Percentiles rank a stretch among this genome's conserved stretches.
Conservation (phyloP, 23 tunicate genomes). For the Corella eumyota region DNA sequence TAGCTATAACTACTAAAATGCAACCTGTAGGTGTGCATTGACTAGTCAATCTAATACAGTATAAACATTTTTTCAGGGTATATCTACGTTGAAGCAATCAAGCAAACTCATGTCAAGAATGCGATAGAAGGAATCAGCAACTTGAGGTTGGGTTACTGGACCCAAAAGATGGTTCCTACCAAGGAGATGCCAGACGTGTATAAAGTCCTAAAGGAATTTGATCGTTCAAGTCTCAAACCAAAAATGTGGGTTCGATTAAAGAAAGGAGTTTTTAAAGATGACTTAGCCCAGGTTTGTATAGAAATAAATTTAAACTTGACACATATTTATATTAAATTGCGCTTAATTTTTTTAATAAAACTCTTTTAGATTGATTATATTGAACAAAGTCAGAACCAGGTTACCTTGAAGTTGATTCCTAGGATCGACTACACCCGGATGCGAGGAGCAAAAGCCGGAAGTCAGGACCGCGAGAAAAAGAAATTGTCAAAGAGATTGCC, state of each 20-base stretch:
- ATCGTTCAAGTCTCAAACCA: slow-evolving; percentile 43
- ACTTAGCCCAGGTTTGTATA: slow-evolving; percentile 77
- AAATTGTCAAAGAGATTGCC: slow-evolving; percentile 66
- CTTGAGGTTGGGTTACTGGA: slow-evolving; percentile 69
- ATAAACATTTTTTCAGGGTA: slow-evolving; percentile 53
- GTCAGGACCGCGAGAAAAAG: slow-evolving; percentile 39
- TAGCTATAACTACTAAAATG: too few relatives aligned
- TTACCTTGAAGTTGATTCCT: slow-evolving; percentile 77
- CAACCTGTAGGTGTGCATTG: too few relatives aligned
- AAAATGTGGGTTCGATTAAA: slow-evolving; percentile 97
- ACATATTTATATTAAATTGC: neutral
- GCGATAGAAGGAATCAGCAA: slow-evolving; percentile 96
- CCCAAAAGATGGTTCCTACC: slow-evolving; percentile 98
- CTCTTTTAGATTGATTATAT: slow-evolving; percentile 68
- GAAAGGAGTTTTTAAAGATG: slow-evolving; percentile 89
- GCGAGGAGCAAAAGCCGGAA: slow-evolving; percentile 43
- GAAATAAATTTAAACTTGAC: neutral
- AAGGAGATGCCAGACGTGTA: slow-evolving; percentile 98
- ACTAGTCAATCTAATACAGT: too few relatives aligned
- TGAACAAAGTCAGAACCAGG: slow-evolving; percentile 82
- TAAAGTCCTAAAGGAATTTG: slow-evolving; percentile 85
- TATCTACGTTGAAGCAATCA: slow-evolving; percentile 90
- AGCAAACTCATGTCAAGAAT: slow-evolving; percentile 95
- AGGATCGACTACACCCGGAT: slow-evolving; percentile 73
- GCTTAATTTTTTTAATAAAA: neutral